These are phyloP conservation scores for Cyclina sinensis DNA, from an alignment of 1,140 invertebrate genomes.

Conservation along the genomic window DNA sequence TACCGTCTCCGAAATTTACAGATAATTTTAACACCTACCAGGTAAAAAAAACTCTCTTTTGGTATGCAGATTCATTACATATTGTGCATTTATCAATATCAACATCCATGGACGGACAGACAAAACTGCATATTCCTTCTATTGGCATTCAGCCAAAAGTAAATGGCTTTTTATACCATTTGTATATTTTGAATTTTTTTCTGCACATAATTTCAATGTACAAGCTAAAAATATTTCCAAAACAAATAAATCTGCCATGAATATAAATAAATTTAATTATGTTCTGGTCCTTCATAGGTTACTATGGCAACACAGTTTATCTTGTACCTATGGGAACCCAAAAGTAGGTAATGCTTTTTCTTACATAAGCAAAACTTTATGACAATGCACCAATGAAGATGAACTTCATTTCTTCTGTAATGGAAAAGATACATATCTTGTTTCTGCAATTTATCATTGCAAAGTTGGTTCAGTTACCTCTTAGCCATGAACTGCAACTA, in stretches of 20 bases:
- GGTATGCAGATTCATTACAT: neutral
- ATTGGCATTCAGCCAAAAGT: neutral
- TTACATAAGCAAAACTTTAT: neutral
- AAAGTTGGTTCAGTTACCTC: no score
- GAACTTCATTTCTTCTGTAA: conserved; percentile 41
- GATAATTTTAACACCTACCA: no score
- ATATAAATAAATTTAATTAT: neutral
- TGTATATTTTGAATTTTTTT: neutral
- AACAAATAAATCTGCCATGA: neutral
- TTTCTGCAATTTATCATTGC: no score
- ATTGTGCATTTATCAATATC: neutral
- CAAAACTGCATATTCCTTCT: neutral
- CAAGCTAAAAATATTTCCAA: neutral
- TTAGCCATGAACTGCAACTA: no score
- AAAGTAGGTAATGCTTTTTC: neutral
- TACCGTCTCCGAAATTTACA: no score
- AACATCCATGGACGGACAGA: neutral
- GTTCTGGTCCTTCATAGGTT: conserved; percentile 20
- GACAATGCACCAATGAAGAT: conserved; percentile 29
- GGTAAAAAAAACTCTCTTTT: no score
- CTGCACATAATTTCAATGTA: neutral
- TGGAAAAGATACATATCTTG: neutral
- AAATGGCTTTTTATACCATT: neutral
- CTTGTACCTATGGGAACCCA: conserved; percentile 1
- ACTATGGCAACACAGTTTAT: neutral